phyloP scores from a whole-genome alignment of 2,797 vertebrate species.

The Sebastolobus altivelis region DNA sequence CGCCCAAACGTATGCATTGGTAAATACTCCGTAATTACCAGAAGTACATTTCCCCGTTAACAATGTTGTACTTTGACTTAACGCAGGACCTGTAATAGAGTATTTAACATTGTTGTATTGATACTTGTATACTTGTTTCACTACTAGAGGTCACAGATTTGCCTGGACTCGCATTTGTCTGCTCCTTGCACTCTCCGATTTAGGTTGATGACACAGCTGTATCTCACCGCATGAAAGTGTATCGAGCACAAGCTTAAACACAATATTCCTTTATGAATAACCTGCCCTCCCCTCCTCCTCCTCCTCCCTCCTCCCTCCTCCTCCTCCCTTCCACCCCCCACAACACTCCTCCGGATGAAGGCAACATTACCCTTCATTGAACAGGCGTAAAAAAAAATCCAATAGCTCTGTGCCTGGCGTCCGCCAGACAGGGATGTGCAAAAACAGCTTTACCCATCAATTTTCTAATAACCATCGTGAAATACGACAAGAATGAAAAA shows the following conservation, averaged over 20 bases:
- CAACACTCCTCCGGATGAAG: conserved; percentile 51
- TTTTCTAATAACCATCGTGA: conserved; percentile 70
- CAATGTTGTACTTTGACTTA: neutral
- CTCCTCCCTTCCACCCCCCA: conserved; percentile 17
- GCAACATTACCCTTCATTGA: conserved; percentile 69
- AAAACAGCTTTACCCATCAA: conserved; percentile 65
- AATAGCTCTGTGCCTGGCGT: conserved; percentile 61
- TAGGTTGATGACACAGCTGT: conserved; percentile 27
- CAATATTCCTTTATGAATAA: conserved; percentile 16
- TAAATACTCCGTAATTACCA: neutral
- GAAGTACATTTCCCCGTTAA: neutral
- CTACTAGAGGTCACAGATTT: neutral
- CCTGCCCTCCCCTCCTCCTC: neutral
- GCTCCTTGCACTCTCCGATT: neutral
- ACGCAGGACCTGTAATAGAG: neutral
- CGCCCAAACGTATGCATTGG: neutral
- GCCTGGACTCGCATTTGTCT: neutral
- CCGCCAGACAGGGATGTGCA: conserved; percentile 62
- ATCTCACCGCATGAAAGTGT: conserved; percentile 17
- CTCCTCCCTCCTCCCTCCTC: neutral
- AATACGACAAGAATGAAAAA: conserved; percentile 42
- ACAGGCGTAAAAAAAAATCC: conserved; percentile 70
- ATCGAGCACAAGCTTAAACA: conserved; percentile 1
- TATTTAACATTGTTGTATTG: neutral
- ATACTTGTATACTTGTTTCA: neutral